Conservation (phyloP, 2,113 vertebrate species). For the Abramis brama region DNA sequence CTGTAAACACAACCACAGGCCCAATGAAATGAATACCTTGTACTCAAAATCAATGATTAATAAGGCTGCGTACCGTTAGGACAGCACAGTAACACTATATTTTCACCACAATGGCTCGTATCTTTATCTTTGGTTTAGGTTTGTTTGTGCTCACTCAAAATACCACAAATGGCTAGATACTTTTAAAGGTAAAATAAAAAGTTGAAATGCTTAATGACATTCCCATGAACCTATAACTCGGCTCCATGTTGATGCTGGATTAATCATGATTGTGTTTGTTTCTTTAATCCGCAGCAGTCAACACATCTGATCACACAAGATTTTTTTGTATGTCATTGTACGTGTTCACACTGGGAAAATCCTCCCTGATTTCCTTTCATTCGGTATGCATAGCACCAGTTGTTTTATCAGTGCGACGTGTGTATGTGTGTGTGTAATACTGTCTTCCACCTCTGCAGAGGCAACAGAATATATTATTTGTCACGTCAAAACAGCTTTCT, state of each 20-base stretch:
- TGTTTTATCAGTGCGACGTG: slow-evolving; percentile 35
- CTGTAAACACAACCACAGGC: slow-evolving; percentile 64
- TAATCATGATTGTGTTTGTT: neutral
- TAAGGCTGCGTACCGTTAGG: slow-evolving; percentile 67
- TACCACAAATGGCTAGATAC: neutral
- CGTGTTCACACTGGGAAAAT: slow-evolving; percentile 16
- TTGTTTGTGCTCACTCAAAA: slow-evolving; percentile 50
- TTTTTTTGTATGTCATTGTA: neutral
- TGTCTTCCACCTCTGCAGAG: slow-evolving; percentile 33
- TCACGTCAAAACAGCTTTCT: slow-evolving; percentile 9
- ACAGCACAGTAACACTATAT: slow-evolving; percentile 67
- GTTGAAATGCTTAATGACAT: neutral
- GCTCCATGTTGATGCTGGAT: neutral
- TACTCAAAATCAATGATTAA: slow-evolving; percentile 75
- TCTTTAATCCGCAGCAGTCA: neutral
- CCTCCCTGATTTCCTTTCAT: slow-evolving; percentile 9
- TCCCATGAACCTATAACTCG: neutral
- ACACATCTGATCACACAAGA: neutral
- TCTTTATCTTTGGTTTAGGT: slow-evolving; percentile 61
- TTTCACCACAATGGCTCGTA: slow-evolving; percentile 50
- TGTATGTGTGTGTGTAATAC: slow-evolving; percentile 16
- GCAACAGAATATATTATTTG: slow-evolving; percentile 44
- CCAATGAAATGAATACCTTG: slow-evolving; percentile 68
- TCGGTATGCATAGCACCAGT: slow-evolving; percentile 43
- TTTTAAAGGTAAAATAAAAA: slow-evolving; percentile 1